A percentile compares a stretch with the other conserved stretches of the same genome.
Conservation (phyloP, 2,113 vertebrate species). For the Psephotus haematonotus region DNA sequence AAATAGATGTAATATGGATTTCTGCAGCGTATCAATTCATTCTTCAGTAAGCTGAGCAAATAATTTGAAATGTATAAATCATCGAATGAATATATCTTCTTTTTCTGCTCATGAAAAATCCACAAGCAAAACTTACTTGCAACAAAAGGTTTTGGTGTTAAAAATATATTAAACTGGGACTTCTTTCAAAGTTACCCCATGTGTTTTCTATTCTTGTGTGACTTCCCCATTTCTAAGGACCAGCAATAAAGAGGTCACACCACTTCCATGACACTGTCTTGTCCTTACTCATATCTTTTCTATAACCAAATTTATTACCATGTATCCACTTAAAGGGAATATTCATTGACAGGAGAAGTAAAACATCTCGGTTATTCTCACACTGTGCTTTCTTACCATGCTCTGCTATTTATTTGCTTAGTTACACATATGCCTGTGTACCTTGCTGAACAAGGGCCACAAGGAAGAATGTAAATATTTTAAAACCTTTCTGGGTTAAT, state of each 20-base stretch:
- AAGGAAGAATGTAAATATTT: constrained; percentile 54
- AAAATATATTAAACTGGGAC: constrained; percentile 15
- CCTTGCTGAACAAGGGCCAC: constrained; percentile 36
- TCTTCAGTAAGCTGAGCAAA: constrained; percentile 17
- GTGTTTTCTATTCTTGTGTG: neutral
- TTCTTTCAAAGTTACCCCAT: neutral
- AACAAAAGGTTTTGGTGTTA: constrained; percentile 16
- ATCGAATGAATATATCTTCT: neutral
- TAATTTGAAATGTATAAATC: constrained; percentile 52
- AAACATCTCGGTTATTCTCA: neutral
- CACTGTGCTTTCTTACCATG: neutral
- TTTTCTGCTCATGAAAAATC: constrained; percentile 39
- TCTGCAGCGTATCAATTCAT: constrained; percentile 35
- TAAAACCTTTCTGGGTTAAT: constrained; percentile 37
- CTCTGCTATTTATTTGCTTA: constrained; percentile 22
- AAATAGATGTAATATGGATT: constrained; percentile 60
- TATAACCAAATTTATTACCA: neutral
- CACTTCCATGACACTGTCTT: neutral
- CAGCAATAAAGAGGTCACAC: neutral
- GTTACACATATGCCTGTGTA: neutral
- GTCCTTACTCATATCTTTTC: neutral
- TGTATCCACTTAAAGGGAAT: neutral
- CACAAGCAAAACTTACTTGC: constrained; percentile 24
- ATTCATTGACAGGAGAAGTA: neutral
- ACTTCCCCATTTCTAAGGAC: neutral